Conservation (phyloP, 2,113 vertebrate genomes). For the Misgurnus mizolepis region DNA sequence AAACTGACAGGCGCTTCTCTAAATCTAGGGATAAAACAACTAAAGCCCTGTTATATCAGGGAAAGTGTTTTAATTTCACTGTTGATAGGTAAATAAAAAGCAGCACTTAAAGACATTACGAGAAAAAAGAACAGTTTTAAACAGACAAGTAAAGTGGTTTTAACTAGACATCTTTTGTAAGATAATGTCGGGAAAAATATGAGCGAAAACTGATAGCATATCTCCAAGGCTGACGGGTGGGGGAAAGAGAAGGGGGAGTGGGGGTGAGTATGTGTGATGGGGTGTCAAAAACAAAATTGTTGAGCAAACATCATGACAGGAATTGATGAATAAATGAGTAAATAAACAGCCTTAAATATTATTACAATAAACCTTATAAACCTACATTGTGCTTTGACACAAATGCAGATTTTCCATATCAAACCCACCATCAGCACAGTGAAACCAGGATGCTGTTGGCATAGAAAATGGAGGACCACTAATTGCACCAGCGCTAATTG, state of each 20-base stretch:
- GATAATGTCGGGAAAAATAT: not conserved
- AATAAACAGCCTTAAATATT: not conserved
- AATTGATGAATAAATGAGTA: conserved; percentile 2
- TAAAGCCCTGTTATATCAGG: not conserved
- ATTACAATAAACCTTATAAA: not conserved
- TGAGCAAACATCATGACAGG: conserved; percentile 13
- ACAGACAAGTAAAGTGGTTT: not conserved
- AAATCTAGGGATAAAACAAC: not conserved
- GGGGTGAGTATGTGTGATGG: conserved; percentile 13
- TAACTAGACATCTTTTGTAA: not conserved
- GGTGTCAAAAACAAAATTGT: conserved; percentile 44
- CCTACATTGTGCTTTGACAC: not conserved
- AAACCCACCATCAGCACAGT: conserved; percentile 69
- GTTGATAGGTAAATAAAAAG: conserved; percentile 17
- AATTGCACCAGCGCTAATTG: conserved; percentile 77
- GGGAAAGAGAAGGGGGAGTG: conserved; percentile 34
- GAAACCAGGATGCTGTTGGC: conserved; percentile 70
- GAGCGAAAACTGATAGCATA: conserved; percentile 30
- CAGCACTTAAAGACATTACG: conserved; percentile 27
- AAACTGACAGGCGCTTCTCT: not conserved
- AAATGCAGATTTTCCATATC: conserved; percentile 62
- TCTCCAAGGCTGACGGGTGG: conserved; percentile 16
- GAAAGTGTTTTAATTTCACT: conserved; percentile 8
- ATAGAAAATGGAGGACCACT: conserved; percentile 82
- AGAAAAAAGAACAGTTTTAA: not conserved